A percentile compares a stretch with the other conserved stretches of the same genome.
Evolutionary conservation across 2,797 vertebrate species (phyloP).

Genomic region (Falco concolor): DNA sequence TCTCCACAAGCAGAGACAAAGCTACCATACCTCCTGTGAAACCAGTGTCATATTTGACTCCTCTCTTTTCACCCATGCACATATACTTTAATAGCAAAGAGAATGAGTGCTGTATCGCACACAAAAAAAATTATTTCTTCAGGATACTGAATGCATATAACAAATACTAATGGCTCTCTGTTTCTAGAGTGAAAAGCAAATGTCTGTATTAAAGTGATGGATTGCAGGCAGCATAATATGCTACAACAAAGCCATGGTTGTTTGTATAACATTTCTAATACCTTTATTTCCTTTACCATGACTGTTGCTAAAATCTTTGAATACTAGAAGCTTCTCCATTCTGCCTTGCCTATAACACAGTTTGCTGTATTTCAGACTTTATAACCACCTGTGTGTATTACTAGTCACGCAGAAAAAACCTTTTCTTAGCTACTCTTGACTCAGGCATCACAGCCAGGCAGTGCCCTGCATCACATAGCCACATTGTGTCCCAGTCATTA

Average conservation of each 20-base stretch:
- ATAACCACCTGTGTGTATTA: background rate
- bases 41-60: background rate
- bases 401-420: background rate
- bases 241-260: background rate
- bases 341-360: background rate
- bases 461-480: background rate
- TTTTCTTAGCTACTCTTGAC: background rate
- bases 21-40: background rate
- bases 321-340: background rate
- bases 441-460: background rate
- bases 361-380: background rate
- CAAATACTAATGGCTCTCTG: background rate
- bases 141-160: background rate
- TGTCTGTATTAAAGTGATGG: background rate
- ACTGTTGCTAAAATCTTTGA: background rate
- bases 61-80: background rate
- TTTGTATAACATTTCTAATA: background rate
- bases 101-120: background rate
- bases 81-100: background rate
- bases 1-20: background rate
- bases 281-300: background rate
- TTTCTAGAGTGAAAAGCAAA: constrained; percentile 14
- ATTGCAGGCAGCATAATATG: background rate
- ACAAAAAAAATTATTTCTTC: constrained; percentile 28
- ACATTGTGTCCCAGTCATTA: background rate